phyloP scores from a whole-genome alignment of 2,797 vertebrate species.

The Amphiprion clarkii region DNA sequence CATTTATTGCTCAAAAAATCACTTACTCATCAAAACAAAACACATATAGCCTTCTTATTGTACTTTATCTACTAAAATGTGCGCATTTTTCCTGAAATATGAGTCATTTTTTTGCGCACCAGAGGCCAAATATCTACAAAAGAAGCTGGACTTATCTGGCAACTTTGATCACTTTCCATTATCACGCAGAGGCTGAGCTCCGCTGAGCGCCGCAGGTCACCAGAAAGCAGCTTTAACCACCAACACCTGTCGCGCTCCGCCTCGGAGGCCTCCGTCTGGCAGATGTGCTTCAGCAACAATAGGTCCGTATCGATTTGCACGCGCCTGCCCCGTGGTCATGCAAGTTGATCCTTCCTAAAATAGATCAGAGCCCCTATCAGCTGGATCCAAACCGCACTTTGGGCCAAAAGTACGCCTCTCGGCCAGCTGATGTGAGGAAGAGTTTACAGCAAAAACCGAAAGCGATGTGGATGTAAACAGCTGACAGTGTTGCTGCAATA shows the following conservation, averaged over 20 bases:
- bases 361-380: conserved; percentile 40
- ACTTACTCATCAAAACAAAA: no score
- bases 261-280: conserved; percentile 54
- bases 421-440: conserved; percentile 8
- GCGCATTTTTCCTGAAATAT: background rate
- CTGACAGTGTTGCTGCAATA: conserved; percentile 3
- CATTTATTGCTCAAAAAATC: background rate
- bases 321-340: conserved; percentile 66
- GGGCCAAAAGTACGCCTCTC: background rate
- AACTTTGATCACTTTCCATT: conserved; percentile 29
- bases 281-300: conserved; percentile 79
- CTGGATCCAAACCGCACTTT: conserved; percentile 38
- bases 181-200: conserved; percentile 26
- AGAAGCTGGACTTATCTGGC: background rate
- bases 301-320: conserved; percentile 73
- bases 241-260: conserved; percentile 82
- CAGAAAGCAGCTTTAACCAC: conserved; percentile 47
- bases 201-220: conserved; percentile 45
- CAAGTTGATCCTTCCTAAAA: conserved; percentile 50
- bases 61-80: background rate
- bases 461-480: conserved; percentile 3
- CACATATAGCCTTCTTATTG: no score
- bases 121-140: background rate
- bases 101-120: background rate
- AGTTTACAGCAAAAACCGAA: conserved; percentile 11